Conservation (phyloP, 1,140 invertebrate genomes). For the Drosophila carrolli region DNA sequence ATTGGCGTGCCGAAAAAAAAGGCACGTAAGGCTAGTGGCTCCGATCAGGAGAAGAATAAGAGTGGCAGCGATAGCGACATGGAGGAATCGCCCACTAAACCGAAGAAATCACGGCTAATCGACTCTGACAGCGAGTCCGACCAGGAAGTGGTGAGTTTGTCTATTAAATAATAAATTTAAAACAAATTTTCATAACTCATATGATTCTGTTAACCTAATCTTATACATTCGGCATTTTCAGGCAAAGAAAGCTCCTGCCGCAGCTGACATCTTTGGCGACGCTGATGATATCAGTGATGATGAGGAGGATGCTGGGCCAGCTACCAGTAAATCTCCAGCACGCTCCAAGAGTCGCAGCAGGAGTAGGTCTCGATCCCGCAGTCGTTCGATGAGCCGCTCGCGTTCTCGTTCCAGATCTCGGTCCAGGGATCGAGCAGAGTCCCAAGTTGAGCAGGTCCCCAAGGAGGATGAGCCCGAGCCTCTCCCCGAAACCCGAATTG, state of each 20-base stretch:
- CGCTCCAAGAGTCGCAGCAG: constrained; percentile 58
- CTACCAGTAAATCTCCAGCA: constrained; percentile 57
- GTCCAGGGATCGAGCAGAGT: constrained; percentile 59
- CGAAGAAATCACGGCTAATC: constrained; percentile 85
- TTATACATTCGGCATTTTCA: constrained; percentile 4
- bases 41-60: constrained; percentile 55
- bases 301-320: constrained; percentile 85
- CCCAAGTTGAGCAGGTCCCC: constrained; percentile 50
- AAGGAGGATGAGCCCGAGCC: constrained; percentile 90
- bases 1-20: constrained; percentile 71
- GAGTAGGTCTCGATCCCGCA: constrained; percentile 57
- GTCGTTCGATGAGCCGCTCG: constrained; percentile 65
- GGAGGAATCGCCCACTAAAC: constrained; percentile 66
- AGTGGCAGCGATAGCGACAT: constrained; percentile 59
- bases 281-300: constrained; percentile 96
- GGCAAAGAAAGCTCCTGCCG: constrained; percentile 81
- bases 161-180: too few relatives aligned
- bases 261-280: constrained; percentile 95
- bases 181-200: too few relatives aligned
- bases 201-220: too few relatives aligned
- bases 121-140: constrained; percentile 86
- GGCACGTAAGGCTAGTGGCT: constrained; percentile 61
- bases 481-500: constrained; percentile 96
- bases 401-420: constrained; percentile 61
- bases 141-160: constrained; percentile 25